Conservation (phyloP, 2,797 vertebrate genomes). For the Hapalemur alaotrensis region DNA sequence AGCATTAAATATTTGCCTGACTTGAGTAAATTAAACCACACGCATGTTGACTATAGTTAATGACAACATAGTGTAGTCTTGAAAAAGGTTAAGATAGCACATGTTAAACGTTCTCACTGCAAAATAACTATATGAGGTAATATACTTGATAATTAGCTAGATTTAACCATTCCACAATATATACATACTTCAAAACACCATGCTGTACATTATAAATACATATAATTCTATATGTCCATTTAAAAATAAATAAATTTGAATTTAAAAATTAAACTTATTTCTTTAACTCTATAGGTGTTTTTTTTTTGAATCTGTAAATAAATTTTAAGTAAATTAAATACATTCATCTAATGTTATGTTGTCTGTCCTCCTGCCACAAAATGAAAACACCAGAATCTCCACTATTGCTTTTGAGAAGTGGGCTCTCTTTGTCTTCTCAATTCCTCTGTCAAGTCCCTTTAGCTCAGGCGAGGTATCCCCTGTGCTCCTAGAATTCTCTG, state of each 20-base stretch:
- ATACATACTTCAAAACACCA: background rate
- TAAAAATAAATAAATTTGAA: background rate
- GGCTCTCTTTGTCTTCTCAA: background rate
- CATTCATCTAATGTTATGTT: slow-evolving; percentile 15
- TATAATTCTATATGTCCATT: background rate
- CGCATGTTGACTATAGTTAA: background rate
- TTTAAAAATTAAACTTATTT: background rate
- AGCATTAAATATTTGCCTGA: slow-evolving; percentile 68
- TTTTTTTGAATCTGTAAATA: slow-evolving; percentile 67
- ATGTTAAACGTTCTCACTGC: background rate
- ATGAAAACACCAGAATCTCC: background rate
- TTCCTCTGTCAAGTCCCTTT: background rate
- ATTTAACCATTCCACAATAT: background rate
- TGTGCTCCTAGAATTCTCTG: background rate
- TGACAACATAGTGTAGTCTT: background rate
- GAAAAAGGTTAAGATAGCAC: no score
- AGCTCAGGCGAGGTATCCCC: fast-evolving
- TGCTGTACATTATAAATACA: background rate
- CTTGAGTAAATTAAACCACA: slow-evolving; percentile 33
- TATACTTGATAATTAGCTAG: no score
- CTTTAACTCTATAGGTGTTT: slow-evolving; percentile 29
- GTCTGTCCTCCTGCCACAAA: background rate
- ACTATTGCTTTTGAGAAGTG: background rate
- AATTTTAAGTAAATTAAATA: slow-evolving; percentile 73
- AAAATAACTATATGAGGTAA: background rate